These are phyloP conservation scores for Camponotus pennsylvanicus DNA, from an alignment of 1,140 invertebrate genomes.

Conservation along the genomic window DNA sequence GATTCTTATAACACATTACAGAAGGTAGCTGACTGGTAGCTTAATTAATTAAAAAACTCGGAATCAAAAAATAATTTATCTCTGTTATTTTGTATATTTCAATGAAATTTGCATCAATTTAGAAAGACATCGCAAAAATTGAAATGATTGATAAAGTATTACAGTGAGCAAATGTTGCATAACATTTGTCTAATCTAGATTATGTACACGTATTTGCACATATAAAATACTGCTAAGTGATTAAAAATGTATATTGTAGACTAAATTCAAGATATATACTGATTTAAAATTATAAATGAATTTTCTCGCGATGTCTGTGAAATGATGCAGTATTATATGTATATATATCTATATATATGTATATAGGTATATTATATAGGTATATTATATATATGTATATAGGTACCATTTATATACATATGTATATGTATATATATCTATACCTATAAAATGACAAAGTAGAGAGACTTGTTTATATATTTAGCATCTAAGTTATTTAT, in stretches of 20 bases:
- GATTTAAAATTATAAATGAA: slow-evolving; percentile 17
- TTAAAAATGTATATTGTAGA: neutral
- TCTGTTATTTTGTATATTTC: slow-evolving; percentile 67
- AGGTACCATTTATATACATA: slow-evolving; percentile 41
- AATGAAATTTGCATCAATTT: slow-evolving; percentile 36
- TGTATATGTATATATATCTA: slow-evolving; percentile 16
- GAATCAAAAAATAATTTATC: slow-evolving; percentile 71
- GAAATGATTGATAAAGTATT: slow-evolving; percentile 60
- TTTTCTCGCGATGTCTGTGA: slow-evolving; percentile 48
- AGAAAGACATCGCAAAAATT: slow-evolving; percentile 11
- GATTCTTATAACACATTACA: slow-evolving; percentile 18
- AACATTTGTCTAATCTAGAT: slow-evolving; percentile 7
- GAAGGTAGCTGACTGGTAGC: slow-evolving; percentile 63
- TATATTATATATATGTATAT: slow-evolving; percentile 56
- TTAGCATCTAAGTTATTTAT: slow-evolving; percentile 79
- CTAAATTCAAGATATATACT: neutral
- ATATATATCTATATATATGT: neutral
- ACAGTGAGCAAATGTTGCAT: slow-evolving; percentile 27
- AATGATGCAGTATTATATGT: slow-evolving; percentile 56
- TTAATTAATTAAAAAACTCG: slow-evolving; percentile 63
- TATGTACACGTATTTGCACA: neutral
- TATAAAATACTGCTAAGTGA: slow-evolving; percentile 4
- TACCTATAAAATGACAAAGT: slow-evolving; percentile 62
- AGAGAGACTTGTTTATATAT: slow-evolving; percentile 72
- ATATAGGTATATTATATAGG: slow-evolving; percentile 71